Base-by-base conservation (phyloP, 1,140 invertebrate genomes). In the Lysiphlebus fabarum region DNA sequence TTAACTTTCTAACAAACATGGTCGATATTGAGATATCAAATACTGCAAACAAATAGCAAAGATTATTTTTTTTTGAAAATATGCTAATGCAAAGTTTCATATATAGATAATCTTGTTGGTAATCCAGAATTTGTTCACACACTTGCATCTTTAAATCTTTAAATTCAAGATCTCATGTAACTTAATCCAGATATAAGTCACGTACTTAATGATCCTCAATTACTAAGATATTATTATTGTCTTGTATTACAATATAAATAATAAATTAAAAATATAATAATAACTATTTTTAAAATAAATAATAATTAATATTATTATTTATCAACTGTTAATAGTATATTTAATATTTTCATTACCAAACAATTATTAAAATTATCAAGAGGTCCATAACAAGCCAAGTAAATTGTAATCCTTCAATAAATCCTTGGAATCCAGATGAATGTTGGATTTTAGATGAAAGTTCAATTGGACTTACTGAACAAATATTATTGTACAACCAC, bases 161-260 rank as follows among this genome's bases (percentile, higher is more conserved):
- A 99, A 78, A 98, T 99, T 90, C 95, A 98, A 76, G 91, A 97
- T 69, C 79, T 99, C 11, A 98, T 99, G 88, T 82, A 89, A 79
- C 84, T 95, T 68, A 98, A 99, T 82, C 98, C 98, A 33, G 98
- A 99, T 83, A 95, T 99, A 55, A 96, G 90, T 75, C 97, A 99
- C 75, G 96, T 99, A 88, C 79, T 99, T 41, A 99, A 99, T 76
- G 99, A 99, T 82, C 97, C 97, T 1, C 96, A 99, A 71, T 77
- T 99, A 53, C 76, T 98, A 56, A 85, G 78, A n/a, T n/a, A n/a
- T n/a, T n/a, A n/a, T n/a, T n/a, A n/a, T n/a, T n/a, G n/a, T n/a
- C n/a, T n/a, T n/a, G n/a, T n/a, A n/a, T n/a, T n/a, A n/a, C n/a
- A n/a, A n/a, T n/a, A n/a, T n/a, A n/a, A n/a, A n/a, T n/a, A n/a